Conservation (phyloP, 2,797 vertebrate species). For the Poeciliopsis gracilis region DNA sequence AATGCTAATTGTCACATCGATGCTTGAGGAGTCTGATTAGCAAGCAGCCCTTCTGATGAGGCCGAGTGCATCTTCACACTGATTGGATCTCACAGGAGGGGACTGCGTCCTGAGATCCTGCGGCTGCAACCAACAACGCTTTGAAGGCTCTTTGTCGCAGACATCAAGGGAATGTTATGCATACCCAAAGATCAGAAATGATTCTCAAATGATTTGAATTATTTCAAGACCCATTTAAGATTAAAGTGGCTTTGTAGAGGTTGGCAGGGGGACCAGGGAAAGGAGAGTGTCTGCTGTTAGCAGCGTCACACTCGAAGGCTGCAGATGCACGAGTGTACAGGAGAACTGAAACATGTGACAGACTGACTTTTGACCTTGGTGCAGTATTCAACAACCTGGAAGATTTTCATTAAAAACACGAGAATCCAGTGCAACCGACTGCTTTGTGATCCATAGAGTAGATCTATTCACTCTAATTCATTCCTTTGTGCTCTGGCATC, state of each 20-base stretch:
- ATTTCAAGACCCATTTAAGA: conserved; percentile 24
- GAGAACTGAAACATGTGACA: background rate
- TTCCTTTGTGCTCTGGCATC: no score
- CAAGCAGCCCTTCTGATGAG: conserved; percentile 54
- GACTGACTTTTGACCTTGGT: background rate
- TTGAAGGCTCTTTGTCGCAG: conserved; percentile 38
- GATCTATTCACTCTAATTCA: no score
- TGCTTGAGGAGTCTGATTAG: conserved; percentile 60
- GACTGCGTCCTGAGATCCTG: conserved; percentile 49
- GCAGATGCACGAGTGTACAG: background rate
- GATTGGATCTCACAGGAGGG: conserved; percentile 63
- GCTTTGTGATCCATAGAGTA: no score
- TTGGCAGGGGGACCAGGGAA: background rate
- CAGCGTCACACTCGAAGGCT: background rate
- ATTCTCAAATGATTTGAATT: conserved; percentile 15
- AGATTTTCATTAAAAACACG: background rate
- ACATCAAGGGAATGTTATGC: conserved; percentile 27
- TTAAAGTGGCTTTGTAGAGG: conserved; percentile 8
- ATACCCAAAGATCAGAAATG: conserved; percentile 28
- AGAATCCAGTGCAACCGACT: no score
- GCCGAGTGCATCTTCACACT: conserved; percentile 48
- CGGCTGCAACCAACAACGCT: conserved; percentile 31
- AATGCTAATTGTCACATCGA: conserved; percentile 54
- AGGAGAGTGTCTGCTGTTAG: background rate
- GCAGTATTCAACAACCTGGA: background rate